phyloP scores from a whole-genome alignment of 2,888 invertebrate genomes.

The Spodoptera picta region DNA sequence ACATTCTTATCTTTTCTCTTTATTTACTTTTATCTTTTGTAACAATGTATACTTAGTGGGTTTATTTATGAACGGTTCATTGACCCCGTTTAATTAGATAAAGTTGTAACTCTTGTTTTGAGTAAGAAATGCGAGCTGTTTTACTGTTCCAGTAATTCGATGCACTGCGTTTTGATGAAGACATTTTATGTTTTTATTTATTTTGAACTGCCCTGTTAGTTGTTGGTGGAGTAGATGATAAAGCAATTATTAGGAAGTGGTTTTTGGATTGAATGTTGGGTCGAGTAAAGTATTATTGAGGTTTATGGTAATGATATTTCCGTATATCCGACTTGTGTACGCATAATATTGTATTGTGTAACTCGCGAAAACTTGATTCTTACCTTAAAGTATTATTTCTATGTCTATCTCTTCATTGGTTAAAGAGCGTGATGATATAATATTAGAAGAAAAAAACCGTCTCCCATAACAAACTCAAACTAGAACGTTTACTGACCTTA shows the following conservation, averaged over 20 bases:
- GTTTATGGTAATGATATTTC: too few species aligned
- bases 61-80: slow-evolving; percentile 69
- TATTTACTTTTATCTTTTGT: slow-evolving; percentile 55
- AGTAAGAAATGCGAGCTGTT: slow-evolving; percentile 43
- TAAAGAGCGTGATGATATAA: not conserved
- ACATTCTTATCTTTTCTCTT: slow-evolving; percentile 45
- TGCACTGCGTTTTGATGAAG: slow-evolving; percentile 7
- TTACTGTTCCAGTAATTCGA: slow-evolving; percentile 26
- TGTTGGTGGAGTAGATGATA: too few species aligned
- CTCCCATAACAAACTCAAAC: not conserved
- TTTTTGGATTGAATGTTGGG: too few species aligned
- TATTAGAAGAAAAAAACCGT: not conserved
- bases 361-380: too few species aligned
- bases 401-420: too few species aligned
- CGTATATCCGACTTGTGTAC: too few species aligned
- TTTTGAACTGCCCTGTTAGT: not conserved
- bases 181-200: slow-evolving; percentile 8
- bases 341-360: too few species aligned
- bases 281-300: too few species aligned
- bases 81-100: slow-evolving; percentile 68
- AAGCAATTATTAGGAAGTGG: too few species aligned
- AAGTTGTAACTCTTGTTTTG: slow-evolving; percentile 59
- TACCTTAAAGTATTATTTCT: too few species aligned
- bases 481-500: slow-evolving; percentile 22
- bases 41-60: slow-evolving; percentile 52